A percentile compares a stretch with the other conserved stretches of the same genome.
Evolutionary conservation across 2,888 invertebrate genomes (phyloP).

Genomic region (Trichopoda pennipes): DNA sequence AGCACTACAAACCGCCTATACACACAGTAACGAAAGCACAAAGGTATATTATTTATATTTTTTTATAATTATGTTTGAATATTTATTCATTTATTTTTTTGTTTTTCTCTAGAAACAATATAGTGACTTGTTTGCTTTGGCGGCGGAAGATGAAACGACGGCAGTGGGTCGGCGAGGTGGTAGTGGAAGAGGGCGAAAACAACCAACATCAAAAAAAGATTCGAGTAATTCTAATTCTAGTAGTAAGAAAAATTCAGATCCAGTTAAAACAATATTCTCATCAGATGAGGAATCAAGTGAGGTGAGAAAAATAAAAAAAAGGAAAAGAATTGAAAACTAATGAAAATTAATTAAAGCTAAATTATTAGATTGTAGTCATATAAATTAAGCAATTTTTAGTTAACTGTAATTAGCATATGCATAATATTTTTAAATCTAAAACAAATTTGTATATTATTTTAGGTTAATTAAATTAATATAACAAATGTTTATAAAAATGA

Average conservation of each 20-base stretch:
- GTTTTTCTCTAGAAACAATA: conserved; percentile 88
- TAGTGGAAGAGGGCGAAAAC: conserved; percentile 84
- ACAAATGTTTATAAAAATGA: too few relatives aligned
- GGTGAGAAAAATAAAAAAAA: conserved; percentile 81
- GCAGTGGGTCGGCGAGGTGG: conserved; percentile 85
- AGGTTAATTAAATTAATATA: too few relatives aligned
- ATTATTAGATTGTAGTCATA: too few relatives aligned
- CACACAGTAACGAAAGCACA: conserved; percentile 92
- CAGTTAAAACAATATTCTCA: conserved; percentile 84
- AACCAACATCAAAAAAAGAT: conserved; percentile 82
- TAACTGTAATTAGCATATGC: too few relatives aligned
- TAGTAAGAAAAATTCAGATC: conserved; percentile 81
- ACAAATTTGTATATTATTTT: too few relatives aligned
- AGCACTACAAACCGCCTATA: conserved; percentile 93
- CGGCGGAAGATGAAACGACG: conserved; percentile 91
- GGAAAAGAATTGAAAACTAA: conserved; percentile 29
- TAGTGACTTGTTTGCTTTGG: conserved; percentile 93
- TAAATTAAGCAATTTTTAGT: too few relatives aligned
- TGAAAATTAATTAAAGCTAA: background rate
- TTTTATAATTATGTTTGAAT: conserved; percentile 27
- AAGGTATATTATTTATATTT: conserved; percentile 82
- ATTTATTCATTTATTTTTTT: background rate
- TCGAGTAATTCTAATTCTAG: conserved; percentile 80
- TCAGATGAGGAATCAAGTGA: conserved; percentile 92
- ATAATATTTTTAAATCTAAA: too few relatives aligned